Evolutionary conservation across 2,113 vertebrate species (phyloP).

Genomic region (Odontophorus gujanensis): DNA sequence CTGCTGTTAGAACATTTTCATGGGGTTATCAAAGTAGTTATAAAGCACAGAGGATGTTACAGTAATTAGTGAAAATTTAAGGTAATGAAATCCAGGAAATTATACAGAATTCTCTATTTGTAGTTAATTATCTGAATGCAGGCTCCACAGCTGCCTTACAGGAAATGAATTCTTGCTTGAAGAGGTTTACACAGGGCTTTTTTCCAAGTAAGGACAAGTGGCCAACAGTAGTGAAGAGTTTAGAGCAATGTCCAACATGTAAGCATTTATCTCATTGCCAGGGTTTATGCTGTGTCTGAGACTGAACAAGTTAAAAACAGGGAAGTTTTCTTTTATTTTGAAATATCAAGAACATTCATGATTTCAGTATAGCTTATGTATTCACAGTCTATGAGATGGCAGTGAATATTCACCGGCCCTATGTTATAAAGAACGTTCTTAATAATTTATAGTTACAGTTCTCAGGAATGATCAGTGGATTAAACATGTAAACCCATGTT

Average conservation of each 20-base stretch:
- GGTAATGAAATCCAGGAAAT: conserved; percentile 43
- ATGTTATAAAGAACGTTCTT: not conserved
- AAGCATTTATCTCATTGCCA: not conserved
- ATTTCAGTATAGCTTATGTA: not conserved
- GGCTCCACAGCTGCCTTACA: conserved; percentile 14
- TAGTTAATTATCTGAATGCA: not conserved
- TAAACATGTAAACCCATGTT: not conserved
- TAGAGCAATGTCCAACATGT: not conserved
- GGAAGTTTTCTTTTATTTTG: not conserved
- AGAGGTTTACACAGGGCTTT: not conserved
- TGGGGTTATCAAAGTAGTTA: not conserved
- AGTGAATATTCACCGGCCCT: not conserved
- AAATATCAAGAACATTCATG: not conserved
- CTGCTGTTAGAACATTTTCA: not conserved
- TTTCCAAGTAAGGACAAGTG: not conserved
- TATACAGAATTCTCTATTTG: conserved; percentile 8
- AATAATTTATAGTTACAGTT: not conserved
- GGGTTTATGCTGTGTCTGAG: not conserved
- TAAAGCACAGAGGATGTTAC: not conserved
- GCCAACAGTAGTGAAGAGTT: not conserved
- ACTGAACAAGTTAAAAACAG: not conserved
- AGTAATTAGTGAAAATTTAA: conserved; percentile 38
- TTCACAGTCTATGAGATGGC: not conserved
- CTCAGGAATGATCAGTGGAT: not conserved
- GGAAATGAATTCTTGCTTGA: not conserved